Evolutionary conservation across 1,140 invertebrate genomes (phyloP).

Genomic region (Hycleus phaleratus): DNA sequence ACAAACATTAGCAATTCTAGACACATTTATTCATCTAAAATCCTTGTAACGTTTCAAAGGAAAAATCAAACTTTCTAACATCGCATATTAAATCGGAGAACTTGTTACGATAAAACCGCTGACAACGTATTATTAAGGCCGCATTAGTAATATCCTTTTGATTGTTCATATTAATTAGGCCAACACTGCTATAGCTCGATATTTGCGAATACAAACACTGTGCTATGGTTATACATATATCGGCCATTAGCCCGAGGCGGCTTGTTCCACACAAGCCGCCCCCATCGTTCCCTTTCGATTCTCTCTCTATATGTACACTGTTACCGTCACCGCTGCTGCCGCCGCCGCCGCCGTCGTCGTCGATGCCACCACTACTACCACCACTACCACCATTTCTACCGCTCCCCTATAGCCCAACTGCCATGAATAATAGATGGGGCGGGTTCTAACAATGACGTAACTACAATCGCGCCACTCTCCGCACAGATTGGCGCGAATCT

Average conservation of each 20-base stretch:
- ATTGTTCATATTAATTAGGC: slow-evolving; percentile 13
- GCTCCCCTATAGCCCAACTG: slow-evolving; percentile 18
- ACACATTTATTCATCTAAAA: no score
- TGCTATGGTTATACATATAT: slow-evolving; percentile 4
- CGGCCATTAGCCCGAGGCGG: slow-evolving; percentile 23
- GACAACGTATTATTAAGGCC: no score
- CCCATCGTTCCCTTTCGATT: background rate
- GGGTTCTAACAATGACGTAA: slow-evolving; percentile 44
- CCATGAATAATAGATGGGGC: slow-evolving; percentile 44
- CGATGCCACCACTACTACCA: background rate
- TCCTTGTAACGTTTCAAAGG: no score
- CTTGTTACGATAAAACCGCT: no score
- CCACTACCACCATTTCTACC: background rate
- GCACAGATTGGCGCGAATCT: slow-evolving; percentile 41
- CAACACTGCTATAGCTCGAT: slow-evolving; percentile 5
- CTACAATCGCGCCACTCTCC: slow-evolving; percentile 40
- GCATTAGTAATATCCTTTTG: background rate
- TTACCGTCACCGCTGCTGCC: background rate
- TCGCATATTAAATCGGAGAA: no score
- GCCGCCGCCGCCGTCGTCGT: slow-evolving; percentile 10
- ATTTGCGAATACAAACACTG: slow-evolving; percentile 9
- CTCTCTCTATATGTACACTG: slow-evolving; percentile 1
- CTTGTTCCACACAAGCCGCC: slow-evolving; percentile 3
- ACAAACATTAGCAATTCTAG: no score
- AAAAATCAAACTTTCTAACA: no score